Evolutionary conservation across 2,113 vertebrate species (phyloP), one percentile per base, ranked within the genome.

Genomic region (Gymnogyps californianus): DNA sequence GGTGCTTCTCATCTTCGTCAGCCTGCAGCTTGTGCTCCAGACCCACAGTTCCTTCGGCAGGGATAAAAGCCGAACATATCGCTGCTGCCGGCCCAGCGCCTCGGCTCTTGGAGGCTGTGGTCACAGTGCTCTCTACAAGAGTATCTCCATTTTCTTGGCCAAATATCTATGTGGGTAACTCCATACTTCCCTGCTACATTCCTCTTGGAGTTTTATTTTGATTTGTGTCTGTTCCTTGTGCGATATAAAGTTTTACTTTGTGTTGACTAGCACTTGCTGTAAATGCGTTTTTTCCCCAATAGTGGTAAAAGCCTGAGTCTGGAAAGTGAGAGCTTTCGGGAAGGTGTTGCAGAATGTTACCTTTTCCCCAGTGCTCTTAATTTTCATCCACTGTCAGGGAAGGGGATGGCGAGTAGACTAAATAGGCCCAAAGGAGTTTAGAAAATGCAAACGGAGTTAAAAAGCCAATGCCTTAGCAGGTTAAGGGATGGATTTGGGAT

Each of bases 141-240:
- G 7, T 20, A 52, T 79, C 72, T 59, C 47, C n/a, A 3, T 84
- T 75, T 78, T 79, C 72, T 78, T 87, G 80, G 72, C 80, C 34
- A 78, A 47, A 77, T 59, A 13, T 16, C 5, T 2, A 2, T 13
- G 44, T 76, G 77, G 93, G 83, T 91, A 93, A 93, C 78, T 82
- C 74, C 87, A 89, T 61, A 67, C 36, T 96, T 97, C 91, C 86
- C 78, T 90, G 83, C 42, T 82, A 71, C 95, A 96, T 89, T 89
- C 74, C 81, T 93, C 32, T 52, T 66, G 36, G 77, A 80, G 72
- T 42, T 94, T 67, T 92, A 31, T 82, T 96, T 93, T 78, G 22
- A 55, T 78, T 91, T 95, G 69, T 5, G 1, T 71, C 46, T 83
- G 34, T 51, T 81, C 36, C 49, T 87, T 25, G 3, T 58, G 75